Conservation (phyloP, 2,113 vertebrate species). For the Cromileptes altivelis region DNA sequence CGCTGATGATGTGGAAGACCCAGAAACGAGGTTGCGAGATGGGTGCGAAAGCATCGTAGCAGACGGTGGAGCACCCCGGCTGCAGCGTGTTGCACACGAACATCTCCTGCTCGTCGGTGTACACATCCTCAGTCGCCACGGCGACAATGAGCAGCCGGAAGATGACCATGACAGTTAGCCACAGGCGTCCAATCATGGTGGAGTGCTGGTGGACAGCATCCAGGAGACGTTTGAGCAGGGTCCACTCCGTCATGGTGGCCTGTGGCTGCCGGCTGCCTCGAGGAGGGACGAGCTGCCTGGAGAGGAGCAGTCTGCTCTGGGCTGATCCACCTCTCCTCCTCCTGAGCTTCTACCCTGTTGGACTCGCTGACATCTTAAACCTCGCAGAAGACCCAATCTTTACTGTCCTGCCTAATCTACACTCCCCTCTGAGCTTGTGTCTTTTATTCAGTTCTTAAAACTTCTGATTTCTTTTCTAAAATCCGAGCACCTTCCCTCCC, state of each 20-base stretch:
- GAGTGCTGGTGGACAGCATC: slow-evolving; percentile 88
- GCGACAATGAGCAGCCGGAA: slow-evolving; percentile 85
- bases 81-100: slow-evolving; percentile 86
- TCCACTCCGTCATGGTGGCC: slow-evolving; percentile 87
- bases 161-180: slow-evolving; percentile 88
- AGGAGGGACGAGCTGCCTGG: slow-evolving; percentile 44
- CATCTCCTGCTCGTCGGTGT: slow-evolving; percentile 86
- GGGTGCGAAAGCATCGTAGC: slow-evolving; percentile 85
- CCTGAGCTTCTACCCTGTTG: slow-evolving; percentile 1
- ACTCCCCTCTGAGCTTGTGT: not conserved
- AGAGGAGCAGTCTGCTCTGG: slow-evolving; percentile 54
- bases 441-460: not conserved
- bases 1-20: slow-evolving; percentile 87
- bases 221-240: slow-evolving; percentile 85
- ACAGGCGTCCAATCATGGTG: slow-evolving; percentile 86
- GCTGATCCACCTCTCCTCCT: slow-evolving; percentile 59
- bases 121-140: slow-evolving; percentile 86
- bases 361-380: not conserved
- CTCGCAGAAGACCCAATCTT: not conserved
- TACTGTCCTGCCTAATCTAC: not conserved
- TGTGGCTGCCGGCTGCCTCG: slow-evolving; percentile 53
- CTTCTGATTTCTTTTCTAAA: not conserved
- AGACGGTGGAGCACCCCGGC: slow-evolving; percentile 85
- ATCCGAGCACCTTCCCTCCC: not conserved
- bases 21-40: slow-evolving; percentile 87